phyloP scores from a whole-genome alignment of 2,113 vertebrate species.

The Alligator mississippiensis region DNA sequence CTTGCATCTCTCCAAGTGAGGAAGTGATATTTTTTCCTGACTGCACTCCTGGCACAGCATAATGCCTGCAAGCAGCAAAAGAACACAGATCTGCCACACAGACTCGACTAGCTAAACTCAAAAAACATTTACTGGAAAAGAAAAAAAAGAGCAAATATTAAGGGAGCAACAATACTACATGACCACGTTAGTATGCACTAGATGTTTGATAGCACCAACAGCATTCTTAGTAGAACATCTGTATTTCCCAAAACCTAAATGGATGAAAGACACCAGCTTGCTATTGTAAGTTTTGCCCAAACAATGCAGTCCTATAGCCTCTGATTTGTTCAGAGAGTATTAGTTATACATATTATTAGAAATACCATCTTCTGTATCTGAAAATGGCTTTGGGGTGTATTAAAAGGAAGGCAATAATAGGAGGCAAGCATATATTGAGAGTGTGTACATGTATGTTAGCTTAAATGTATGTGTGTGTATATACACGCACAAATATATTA shows the following conservation, averaged over 20 bases:
- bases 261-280: background rate
- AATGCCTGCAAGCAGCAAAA: background rate
- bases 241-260: background rate
- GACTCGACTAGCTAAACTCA: background rate
- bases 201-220: background rate
- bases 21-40: background rate
- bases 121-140: background rate
- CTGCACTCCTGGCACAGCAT: no score
- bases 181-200: fast-evolving
- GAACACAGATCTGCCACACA: background rate
- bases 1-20: background rate
- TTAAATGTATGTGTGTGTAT: fast-evolving
- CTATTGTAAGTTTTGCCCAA: background rate
- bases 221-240: background rate
- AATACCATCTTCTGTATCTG: background rate
- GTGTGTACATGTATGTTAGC: background rate
- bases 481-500: fast-evolving
- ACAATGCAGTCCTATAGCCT: background rate
- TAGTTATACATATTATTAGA: background rate
- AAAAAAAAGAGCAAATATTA: background rate
- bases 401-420: background rate
- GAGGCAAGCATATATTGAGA: fast-evolving
- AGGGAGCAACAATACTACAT: background rate
- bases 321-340: background rate
- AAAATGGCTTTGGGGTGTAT: background rate